Base-by-base conservation (phyloP, 2,113 vertebrate genomes). In the Synchiropus splendidus region DNA sequence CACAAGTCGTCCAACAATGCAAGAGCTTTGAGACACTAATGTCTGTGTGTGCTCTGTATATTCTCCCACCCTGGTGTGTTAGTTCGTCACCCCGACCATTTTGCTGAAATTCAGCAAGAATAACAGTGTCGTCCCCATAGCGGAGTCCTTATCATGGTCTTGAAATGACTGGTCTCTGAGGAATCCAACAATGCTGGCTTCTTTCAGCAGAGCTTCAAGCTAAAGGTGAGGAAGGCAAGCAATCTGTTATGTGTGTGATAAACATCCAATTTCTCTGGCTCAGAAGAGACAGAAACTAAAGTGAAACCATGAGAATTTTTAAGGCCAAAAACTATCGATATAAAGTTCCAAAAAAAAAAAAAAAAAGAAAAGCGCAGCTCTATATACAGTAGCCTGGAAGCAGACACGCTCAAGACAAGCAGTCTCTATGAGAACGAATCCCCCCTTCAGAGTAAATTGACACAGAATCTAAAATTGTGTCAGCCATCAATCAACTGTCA, bases 81-180 rank as follows among this genome's bases (percentile, higher is more conserved):
- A 75, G 58, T 74, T 63, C 55, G 60, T 51, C 55, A 64, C 79
- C 63, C 58, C 46, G 13, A 38, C 53, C 50, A 83, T 81, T 73
- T 71, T 70, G 52, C 27, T 16, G 64, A 62, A 34, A 71, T 77
- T 77, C 76, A 64, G 80, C 63, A 45, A 83, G 74, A 60, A 60
- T 64, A 52, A 41, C 59, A 68, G 61, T 57, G 53, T 43, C 8
- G 2, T 75, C 69, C 77, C 75, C 60, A 64, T 45, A 75, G 70
- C 68, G 47, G 58, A 49, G 59, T 57, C 53, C 64, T 77, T 86
- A 81, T 85, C 80, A 70, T 54, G 63, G 78, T 45, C 74, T 64
- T 54, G 75, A 81, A 83, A 84, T 73, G 67, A 78, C 80, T 82
- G 16, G 70, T 72, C 75, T 80, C 74, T 61, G 68, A 56, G 77